phyloP scores from a whole-genome alignment of 2,797 vertebrate genomes.

The Syndactyla subalaris region DNA sequence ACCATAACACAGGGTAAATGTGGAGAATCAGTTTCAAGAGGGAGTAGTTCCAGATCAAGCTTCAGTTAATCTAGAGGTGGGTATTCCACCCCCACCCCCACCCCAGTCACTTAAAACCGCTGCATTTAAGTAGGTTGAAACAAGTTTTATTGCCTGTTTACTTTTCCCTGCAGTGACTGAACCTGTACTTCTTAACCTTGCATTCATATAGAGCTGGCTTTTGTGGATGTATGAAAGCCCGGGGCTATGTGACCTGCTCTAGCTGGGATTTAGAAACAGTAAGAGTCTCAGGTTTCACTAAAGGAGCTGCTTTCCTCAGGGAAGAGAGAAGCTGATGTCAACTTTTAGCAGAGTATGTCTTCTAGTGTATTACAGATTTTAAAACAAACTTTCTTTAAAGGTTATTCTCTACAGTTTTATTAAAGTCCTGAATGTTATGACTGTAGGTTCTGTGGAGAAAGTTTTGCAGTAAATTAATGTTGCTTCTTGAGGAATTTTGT shows the following conservation, averaged over 20 bases:
- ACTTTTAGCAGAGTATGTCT: background rate
- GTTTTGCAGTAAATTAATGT: background rate
- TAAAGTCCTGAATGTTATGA: background rate
- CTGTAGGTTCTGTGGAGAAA: background rate
- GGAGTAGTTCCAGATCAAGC: background rate
- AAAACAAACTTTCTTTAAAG: background rate
- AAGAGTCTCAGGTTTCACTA: constrained; percentile 22
- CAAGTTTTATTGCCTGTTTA: constrained; percentile 53
- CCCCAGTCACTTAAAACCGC: background rate
- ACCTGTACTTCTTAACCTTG: constrained; percentile 15
- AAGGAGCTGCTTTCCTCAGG: background rate
- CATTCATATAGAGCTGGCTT: background rate
- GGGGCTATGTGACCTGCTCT: background rate
- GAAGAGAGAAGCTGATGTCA: background rate
- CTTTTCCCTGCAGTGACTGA: constrained; percentile 37
- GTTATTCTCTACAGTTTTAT: background rate
- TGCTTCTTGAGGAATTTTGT: background rate
- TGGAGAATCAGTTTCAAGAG: background rate
- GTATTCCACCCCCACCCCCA: no score
- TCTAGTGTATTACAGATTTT: background rate
- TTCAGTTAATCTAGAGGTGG: background rate
- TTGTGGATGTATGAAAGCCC: constrained; percentile 30
- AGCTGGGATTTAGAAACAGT: background rate
- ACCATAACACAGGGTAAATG: background rate
- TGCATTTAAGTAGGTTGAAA: constrained; percentile 4